Evolutionary conservation across 2,113 vertebrate species (phyloP).

Genomic region (Epinephelus fuscoguttatus): DNA sequence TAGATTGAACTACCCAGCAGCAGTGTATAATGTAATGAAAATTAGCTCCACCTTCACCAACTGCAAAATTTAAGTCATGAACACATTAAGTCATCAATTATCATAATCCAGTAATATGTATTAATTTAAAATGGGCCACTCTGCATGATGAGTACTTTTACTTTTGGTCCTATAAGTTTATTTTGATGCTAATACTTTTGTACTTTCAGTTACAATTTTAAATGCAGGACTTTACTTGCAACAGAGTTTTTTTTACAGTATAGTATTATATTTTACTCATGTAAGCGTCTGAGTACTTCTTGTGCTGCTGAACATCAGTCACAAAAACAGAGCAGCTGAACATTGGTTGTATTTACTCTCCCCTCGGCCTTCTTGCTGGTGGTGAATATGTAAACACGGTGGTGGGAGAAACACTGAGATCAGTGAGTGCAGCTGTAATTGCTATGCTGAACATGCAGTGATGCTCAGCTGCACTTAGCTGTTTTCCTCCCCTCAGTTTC

Average conservation of each 20-base stretch:
- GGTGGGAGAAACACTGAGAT: slow-evolving; percentile 29
- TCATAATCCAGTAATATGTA: no score
- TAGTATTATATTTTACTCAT: background rate
- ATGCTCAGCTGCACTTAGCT: slow-evolving; percentile 35
- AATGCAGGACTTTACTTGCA: background rate
- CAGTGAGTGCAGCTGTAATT: slow-evolving; percentile 43
- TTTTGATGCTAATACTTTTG: no score
- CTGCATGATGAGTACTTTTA: no score
- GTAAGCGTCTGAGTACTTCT: background rate
- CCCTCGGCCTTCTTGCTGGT: background rate
- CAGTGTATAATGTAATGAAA: no score
- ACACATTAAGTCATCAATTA: no score
- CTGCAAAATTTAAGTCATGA: no score
- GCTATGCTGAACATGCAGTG: slow-evolving; percentile 61
- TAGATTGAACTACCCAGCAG: no score
- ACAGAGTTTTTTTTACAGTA: background rate
- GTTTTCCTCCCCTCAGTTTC: background rate
- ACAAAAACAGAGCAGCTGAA: background rate
- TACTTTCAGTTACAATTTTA: no score
- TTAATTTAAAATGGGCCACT: no score
- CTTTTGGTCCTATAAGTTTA: no score
- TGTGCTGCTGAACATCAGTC: background rate
- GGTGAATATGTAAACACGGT: slow-evolving; percentile 21
- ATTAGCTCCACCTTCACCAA: no score
- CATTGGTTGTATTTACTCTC: background rate